Conservation (phyloP, 2,888 invertebrate genomes). For the Xanthorhoe spadicearia region DNA sequence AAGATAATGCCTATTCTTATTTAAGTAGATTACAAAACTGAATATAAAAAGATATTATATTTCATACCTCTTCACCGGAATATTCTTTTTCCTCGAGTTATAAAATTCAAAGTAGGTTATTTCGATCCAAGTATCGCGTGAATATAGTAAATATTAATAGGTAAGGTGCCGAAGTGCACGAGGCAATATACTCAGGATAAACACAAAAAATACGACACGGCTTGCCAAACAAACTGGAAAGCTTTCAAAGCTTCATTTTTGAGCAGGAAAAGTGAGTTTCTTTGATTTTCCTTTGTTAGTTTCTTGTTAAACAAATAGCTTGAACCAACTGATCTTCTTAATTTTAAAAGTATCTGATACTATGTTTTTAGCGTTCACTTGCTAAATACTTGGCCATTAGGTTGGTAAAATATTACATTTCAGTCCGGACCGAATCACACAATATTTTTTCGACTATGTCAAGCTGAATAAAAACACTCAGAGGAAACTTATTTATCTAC, state of each 20-base stretch:
- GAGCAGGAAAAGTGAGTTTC: not conserved
- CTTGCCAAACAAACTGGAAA: conserved; percentile 1
- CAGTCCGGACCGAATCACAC: too few relatives aligned
- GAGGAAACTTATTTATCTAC: conserved; percentile 70
- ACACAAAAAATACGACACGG: not conserved
- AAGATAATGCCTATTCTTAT: too few relatives aligned
- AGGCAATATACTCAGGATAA: not conserved
- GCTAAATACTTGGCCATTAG: too few relatives aligned
- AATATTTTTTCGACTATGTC: conserved; percentile 34
- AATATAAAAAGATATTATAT: too few relatives aligned
- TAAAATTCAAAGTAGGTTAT: not conserved
- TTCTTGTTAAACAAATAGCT: not conserved
- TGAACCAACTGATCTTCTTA: too few relatives aligned
- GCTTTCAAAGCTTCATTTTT: not conserved
- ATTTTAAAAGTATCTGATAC: too few relatives aligned
- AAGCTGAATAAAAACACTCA: conserved; percentile 46
- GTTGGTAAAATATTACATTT: too few relatives aligned
- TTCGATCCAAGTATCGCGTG: not conserved
- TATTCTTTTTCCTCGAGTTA: too few relatives aligned
- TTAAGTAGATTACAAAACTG: not conserved
- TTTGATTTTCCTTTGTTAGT: not conserved
- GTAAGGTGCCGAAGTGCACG: not conserved
- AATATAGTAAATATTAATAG: not conserved
- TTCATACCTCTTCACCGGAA: too few relatives aligned
- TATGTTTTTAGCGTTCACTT: too few relatives aligned